Percentiles rank a stretch among this genome's conserved stretches.
These are phyloP conservation scores for Microtus ochrogaster DNA, from an alignment of 2,113 vertebrate genomes.

Conservation along the genomic window DNA sequence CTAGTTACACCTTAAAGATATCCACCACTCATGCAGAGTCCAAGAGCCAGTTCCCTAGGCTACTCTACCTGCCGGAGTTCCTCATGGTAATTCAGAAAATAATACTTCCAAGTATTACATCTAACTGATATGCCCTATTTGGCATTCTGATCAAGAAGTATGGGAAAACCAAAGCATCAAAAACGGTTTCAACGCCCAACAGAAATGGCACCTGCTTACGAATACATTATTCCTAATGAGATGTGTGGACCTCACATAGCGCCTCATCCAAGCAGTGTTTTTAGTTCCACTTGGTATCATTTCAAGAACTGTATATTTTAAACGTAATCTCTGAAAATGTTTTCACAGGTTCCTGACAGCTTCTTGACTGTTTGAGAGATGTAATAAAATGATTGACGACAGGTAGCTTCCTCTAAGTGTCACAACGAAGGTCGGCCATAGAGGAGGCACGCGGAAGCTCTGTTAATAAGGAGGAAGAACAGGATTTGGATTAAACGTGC, in stretches of 20 bases:
- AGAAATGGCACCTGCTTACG: background rate
- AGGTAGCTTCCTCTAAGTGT: conserved; percentile 70
- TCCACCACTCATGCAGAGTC: background rate
- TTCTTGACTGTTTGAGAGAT: conserved; percentile 74
- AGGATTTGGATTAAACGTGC: conserved; percentile 80
- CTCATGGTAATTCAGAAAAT: conserved; percentile 81
- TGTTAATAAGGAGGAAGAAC: conserved; percentile 75
- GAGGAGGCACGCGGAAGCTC: conserved; percentile 78
- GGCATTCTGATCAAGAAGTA: conserved; percentile 61
- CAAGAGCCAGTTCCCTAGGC: conserved; percentile 26
- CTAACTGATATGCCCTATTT: conserved; percentile 56
- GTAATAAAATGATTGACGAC: conserved; percentile 67
- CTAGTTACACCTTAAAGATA: conserved; percentile 41
- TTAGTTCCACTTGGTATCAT: conserved; percentile 59
- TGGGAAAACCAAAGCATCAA: conserved; percentile 72
- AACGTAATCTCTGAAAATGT: conserved; percentile 75
- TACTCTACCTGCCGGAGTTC: conserved; percentile 48
- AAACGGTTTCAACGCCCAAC: conserved; percentile 21
- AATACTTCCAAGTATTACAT: conserved; percentile 78
- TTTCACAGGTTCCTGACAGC: background rate
- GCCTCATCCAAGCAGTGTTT: conserved; percentile 65
- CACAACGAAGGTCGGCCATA: conserved; percentile 62
- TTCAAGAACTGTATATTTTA: conserved; percentile 75
- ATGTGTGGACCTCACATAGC: conserved; percentile 48
- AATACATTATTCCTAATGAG: conserved; percentile 75